Percentiles rank a stretch among this genome's conserved stretches.
Evolutionary conservation across 2,113 vertebrate species (phyloP).

Genomic region (Tricholaema leucomelas): DNA sequence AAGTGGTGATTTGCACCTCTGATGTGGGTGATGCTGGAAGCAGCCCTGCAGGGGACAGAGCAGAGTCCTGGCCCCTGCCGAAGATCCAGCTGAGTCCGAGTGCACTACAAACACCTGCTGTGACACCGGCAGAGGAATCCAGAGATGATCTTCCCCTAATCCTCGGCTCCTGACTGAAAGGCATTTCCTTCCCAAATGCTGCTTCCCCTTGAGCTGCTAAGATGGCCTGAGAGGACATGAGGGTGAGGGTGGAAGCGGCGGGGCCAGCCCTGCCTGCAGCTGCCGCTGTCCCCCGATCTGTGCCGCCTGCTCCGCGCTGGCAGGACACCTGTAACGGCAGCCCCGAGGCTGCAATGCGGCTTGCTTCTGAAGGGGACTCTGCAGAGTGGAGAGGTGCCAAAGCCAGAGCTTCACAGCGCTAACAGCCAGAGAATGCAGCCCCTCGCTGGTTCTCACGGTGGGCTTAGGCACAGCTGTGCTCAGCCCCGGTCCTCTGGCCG

Average conservation of each 20-base stretch:
- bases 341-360: neutral
- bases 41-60: neutral
- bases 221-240: neutral
- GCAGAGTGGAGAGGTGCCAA: constrained; percentile 49
- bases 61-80: neutral
- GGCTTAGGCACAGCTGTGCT: constrained; percentile 46
- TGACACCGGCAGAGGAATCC: neutral
- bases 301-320: neutral
- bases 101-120: neutral
- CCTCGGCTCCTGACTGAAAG: neutral
- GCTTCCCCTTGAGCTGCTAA: neutral
- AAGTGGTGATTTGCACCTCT: neutral
- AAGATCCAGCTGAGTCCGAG: neutral
- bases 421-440: neutral
- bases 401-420: neutral
- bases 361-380: constrained; percentile 10
- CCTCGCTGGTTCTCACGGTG: constrained; percentile 54
- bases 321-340: neutral
- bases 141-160: neutral
- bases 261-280: constrained; percentile 27
- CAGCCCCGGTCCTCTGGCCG: neutral
- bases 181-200: neutral
- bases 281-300: constrained; percentile 10
- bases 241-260: rapidly evolving
- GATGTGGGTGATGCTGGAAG: neutral